Conservation (phyloP, 2,888 invertebrate species). For the Rhingia campestris region DNA sequence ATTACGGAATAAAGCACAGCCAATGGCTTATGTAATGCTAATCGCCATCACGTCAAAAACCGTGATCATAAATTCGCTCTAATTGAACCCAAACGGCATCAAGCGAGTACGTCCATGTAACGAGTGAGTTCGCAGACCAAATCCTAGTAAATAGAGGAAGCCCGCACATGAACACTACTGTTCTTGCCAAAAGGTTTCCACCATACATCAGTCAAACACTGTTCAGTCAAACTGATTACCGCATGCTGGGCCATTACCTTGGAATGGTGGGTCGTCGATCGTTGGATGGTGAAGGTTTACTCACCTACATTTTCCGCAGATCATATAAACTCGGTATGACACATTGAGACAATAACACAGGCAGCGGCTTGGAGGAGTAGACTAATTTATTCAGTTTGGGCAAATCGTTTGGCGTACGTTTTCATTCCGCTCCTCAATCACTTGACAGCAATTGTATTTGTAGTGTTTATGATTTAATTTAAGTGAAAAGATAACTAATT, state of each 20-base stretch:
- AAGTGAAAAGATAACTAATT: conserved; percentile 45
- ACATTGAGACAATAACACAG: conserved; percentile 52
- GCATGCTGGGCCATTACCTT: conserved; percentile 32
- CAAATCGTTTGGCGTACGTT: conserved; percentile 29
- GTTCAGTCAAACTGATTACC: conserved; percentile 35
- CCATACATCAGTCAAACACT: conserved; percentile 24
- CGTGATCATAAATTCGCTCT: conserved; percentile 57
- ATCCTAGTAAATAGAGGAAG: conserved; percentile 23
- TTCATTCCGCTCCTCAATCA: conserved; percentile 41
- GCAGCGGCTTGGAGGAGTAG: conserved; percentile 7
- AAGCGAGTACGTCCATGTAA: conserved; percentile 21
- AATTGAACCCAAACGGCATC: conserved; percentile 52
- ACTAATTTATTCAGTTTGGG: conserved; percentile 45
- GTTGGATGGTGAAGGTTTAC: conserved; percentile 51
- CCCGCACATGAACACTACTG: conserved; percentile 36
- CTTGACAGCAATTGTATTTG: conserved; percentile 54
- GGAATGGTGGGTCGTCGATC: conserved; percentile 50
- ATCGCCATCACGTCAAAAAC: conserved; percentile 60
- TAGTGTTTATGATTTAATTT: conserved; percentile 52
- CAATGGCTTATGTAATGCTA: conserved; percentile 32
- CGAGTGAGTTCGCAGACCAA: conserved; percentile 25
- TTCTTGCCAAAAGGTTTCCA: conserved; percentile 61
- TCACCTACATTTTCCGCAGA: conserved; percentile 58
- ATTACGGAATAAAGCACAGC: conserved; percentile 17
- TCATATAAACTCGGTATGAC: conserved; percentile 48